These are phyloP conservation scores for Athalia circularis DNA, from an alignment of 2,888 invertebrate genomes.

Conservation along the genomic window DNA sequence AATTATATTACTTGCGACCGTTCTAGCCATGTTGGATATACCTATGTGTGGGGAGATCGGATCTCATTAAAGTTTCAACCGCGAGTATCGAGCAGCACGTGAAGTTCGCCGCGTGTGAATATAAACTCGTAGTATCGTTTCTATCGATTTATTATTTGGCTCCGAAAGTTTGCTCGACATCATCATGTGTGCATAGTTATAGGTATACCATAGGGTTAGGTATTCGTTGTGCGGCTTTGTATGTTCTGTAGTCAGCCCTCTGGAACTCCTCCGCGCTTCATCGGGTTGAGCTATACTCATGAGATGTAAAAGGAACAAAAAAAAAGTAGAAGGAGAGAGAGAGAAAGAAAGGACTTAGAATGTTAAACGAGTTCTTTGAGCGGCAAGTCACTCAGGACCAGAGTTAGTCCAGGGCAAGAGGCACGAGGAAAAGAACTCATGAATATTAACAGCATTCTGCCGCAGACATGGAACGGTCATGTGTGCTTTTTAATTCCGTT, in stretches of 20 bases:
- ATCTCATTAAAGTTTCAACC: slow-evolving; percentile 40
- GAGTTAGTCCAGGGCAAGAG: slow-evolving; percentile 36
- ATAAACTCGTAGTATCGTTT: slow-evolving; percentile 7
- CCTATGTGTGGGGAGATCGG: background rate
- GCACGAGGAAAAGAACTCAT: slow-evolving; percentile 34
- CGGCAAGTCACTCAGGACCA: slow-evolving; percentile 37
- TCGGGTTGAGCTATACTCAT: slow-evolving; percentile 7
- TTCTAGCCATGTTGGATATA: background rate
- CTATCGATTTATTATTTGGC: slow-evolving; percentile 28
- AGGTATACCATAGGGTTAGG: background rate
- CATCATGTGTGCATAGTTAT: background rate
- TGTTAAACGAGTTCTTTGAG: slow-evolving; percentile 48
- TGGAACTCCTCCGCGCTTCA: background rate
- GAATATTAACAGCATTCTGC: slow-evolving; percentile 46
- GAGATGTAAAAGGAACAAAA: background rate
- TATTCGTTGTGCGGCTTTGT: background rate
- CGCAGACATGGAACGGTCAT: slow-evolving; percentile 36
- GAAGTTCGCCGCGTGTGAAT: slow-evolving; percentile 4
- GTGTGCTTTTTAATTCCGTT: slow-evolving; percentile 40
- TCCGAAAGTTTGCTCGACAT: slow-evolving; percentile 9
- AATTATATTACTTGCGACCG: slow-evolving; percentile 16
- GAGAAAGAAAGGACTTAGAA: slow-evolving; percentile 32
- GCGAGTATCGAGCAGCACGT: background rate
- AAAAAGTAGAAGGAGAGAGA: background rate
- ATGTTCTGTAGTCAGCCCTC: slow-evolving; percentile 24